Evolutionary conservation across 30 jellyfish, hydroid and myxozoan species (phyloP).

Genomic region (Sanderia malayensis): DNA sequence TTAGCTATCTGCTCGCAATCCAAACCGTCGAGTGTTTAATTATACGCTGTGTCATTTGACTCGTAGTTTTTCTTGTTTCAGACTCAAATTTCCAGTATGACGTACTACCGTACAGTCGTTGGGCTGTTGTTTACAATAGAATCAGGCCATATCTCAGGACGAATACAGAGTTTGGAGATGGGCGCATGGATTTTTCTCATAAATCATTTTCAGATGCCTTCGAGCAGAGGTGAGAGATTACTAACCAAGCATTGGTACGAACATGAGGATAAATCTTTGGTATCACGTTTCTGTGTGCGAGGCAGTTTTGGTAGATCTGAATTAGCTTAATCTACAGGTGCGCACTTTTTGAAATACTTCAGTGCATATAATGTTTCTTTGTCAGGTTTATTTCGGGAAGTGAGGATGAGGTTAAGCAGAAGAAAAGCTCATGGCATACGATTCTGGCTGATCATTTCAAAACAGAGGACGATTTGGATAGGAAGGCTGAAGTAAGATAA

Average conservation of each 20-base stretch:
- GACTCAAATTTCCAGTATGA: conserved; percentile 41
- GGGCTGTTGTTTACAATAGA: conserved; percentile 66
- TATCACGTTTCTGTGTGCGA: too few species aligned
- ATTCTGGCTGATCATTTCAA: conserved; percentile 82
- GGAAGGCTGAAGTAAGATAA: conserved; percentile 97
- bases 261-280: too few species aligned
- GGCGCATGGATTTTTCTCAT: conserved; percentile 55
- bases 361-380: too few species aligned
- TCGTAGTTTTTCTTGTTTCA: neutral
- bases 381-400: conserved; percentile 76
- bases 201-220: conserved; percentile 43
- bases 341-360: too few species aligned
- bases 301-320: too few species aligned
- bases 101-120: conserved; percentile 56
- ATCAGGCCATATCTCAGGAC: conserved; percentile 55
- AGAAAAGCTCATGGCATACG: conserved; percentile 81
- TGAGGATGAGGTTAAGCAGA: conserved; percentile 47
- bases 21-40: too few species aligned
- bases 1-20: too few species aligned
- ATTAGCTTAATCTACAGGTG: too few species aligned
- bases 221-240: conserved; percentile 39
- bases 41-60: neutral
- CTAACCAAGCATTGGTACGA: too few species aligned
- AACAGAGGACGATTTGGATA: conserved; percentile 69
- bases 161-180: conserved; percentile 66